Conservation (phyloP, 1,140 invertebrate genomes). For the Oreohelix idahoensis region DNA sequence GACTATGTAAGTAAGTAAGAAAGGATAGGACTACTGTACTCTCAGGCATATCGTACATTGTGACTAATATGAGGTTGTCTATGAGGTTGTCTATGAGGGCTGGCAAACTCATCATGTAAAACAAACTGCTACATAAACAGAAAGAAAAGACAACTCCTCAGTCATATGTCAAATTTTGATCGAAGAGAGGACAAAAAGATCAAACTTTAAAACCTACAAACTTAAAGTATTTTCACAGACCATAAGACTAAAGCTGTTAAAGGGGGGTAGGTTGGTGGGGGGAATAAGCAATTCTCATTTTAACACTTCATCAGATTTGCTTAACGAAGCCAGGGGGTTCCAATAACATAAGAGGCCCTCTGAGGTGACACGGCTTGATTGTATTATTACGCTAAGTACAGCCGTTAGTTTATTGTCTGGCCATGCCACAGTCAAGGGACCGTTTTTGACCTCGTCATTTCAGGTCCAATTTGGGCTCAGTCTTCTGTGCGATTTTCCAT, state of each 20-base stretch:
- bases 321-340: not conserved
- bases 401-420: not conserved
- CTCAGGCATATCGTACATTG: too few species aligned
- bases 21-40: too few species aligned
- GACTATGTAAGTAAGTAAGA: too few species aligned
- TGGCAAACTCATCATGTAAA: too few species aligned
- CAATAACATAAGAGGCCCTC: not conserved
- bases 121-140: too few species aligned
- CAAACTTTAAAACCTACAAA: not conserved
- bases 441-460: not conserved
- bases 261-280: not conserved
- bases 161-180: too few species aligned
- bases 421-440: not conserved
- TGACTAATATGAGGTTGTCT: too few species aligned
- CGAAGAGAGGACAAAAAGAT: too few species aligned
- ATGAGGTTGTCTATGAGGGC: too few species aligned
- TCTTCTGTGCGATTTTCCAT: not conserved
- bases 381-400: constrained; percentile 12
- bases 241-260: not conserved
- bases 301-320: not conserved
- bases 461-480: not conserved
- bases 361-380: not conserved
- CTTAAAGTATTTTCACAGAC: not conserved
- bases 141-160: too few species aligned
- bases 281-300: not conserved